Percentiles rank a stretch among this genome's conserved stretches.
Evolutionary conservation across 2,797 vertebrate genomes (phyloP).

Genomic region (Platalea minor): DNA sequence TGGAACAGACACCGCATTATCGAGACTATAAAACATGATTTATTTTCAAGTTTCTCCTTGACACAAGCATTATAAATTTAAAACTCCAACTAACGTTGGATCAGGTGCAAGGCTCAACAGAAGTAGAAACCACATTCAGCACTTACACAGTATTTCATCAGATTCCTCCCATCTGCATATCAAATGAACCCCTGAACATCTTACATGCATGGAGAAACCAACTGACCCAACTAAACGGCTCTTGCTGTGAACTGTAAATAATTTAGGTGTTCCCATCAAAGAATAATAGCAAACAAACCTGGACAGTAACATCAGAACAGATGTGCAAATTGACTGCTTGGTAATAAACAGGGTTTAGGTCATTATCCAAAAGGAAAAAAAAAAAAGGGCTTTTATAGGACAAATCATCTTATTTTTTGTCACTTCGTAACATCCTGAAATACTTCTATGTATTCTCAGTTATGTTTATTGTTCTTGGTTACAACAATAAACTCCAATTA

Average conservation of each 20-base stretch:
- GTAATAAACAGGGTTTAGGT: not conserved
- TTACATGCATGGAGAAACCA: not conserved
- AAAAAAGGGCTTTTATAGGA: not conserved
- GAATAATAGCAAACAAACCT: conserved; percentile 48
- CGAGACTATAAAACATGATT: conserved; percentile 67
- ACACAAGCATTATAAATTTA: conserved; percentile 56
- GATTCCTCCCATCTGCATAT: not conserved
- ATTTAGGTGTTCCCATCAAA: conserved; percentile 24
- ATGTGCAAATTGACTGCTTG: conserved; percentile 11
- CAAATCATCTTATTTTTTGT: not conserved
- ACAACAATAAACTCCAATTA: conserved; percentile 2
- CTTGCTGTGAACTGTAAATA: conserved; percentile 27
- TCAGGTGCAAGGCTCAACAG: conserved; percentile 51
- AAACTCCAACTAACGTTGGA: conserved; percentile 32
- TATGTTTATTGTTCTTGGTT: conserved; percentile 31
- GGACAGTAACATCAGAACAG: conserved; percentile 30
- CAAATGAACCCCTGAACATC: not conserved
- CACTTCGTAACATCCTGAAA: conserved; percentile 24
- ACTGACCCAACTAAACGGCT: not conserved
- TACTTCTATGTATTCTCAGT: not conserved
- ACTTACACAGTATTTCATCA: not conserved
- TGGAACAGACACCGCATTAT: conserved; percentile 66
- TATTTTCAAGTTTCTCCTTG: conserved; percentile 66
- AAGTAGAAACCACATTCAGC: conserved; percentile 26
- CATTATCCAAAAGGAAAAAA: not conserved